Evolutionary conservation across 2,797 vertebrate genomes (phyloP).

Genomic region (Eulemur mongoz): DNA sequence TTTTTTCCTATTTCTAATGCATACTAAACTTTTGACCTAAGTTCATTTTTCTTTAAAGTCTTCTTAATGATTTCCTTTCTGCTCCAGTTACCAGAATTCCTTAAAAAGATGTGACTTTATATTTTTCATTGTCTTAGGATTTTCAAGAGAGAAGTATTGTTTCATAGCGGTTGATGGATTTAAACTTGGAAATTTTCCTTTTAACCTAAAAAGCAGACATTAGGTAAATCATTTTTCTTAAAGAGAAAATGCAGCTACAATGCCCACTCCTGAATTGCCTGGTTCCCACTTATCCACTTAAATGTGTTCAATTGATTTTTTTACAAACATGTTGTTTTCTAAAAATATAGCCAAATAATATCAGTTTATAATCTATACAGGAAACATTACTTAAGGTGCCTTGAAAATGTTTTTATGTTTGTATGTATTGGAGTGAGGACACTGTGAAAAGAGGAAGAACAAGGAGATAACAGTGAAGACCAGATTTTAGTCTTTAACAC

Average conservation of each 20-base stretch:
- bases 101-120: background rate
- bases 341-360: constrained; percentile 38
- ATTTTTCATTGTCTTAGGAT: background rate
- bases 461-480: background rate
- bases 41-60: constrained; percentile 26
- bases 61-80: constrained; percentile 42
- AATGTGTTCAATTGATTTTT: constrained; percentile 37
- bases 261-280: background rate
- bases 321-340: constrained; percentile 44
- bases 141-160: background rate
- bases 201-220: background rate
- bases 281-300: constrained; percentile 30
- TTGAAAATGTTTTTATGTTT: background rate
- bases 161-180: background rate
- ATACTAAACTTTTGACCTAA: background rate
- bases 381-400: background rate
- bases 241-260: background rate
- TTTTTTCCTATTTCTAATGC: background rate
- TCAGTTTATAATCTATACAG: constrained; percentile 19
- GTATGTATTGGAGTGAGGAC: background rate
- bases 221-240: background rate
- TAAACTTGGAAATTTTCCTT: constrained; percentile 8
- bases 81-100: background rate
- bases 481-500: background rate
- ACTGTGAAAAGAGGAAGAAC: background rate